Evolutionary conservation across 2,113 vertebrate species (phyloP).

Genomic region (Spilogale gracilis): DNA sequence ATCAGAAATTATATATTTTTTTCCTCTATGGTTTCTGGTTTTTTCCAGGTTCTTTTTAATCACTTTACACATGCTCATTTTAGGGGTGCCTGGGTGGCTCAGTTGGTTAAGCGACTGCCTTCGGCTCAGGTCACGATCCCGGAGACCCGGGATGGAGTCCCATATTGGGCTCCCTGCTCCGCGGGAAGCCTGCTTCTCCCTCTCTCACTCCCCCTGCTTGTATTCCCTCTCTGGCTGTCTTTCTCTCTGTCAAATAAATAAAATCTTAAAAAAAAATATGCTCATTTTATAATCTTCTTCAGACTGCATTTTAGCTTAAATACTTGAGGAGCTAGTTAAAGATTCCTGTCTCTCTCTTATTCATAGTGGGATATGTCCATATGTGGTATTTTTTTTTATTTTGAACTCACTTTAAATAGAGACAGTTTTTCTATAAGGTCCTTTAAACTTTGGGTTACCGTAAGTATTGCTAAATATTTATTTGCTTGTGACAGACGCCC

Average conservation of each 20-base stretch:
- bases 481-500: neutral
- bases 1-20: neutral
- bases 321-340: neutral
- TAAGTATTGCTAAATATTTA: neutral
- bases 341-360: neutral
- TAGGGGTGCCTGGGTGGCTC: too few species aligned
- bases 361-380: neutral
- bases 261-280: neutral
- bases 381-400: neutral
- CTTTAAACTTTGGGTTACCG: neutral
- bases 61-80: neutral
- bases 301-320: neutral
- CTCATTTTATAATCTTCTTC: neutral
- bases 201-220: too few species aligned
- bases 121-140: too few species aligned
- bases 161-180: too few species aligned
- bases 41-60: constrained; percentile 34
- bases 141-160: too few species aligned
- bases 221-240: too few species aligned
- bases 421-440: neutral
- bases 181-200: too few species aligned
- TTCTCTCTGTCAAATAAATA: too few species aligned
- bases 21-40: neutral
- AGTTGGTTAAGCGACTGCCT: too few species aligned
- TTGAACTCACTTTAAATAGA: constrained; percentile 22